Base-by-base conservation (phyloP, 2,113 vertebrate genomes). In the Ceyx margarethae region DNA sequence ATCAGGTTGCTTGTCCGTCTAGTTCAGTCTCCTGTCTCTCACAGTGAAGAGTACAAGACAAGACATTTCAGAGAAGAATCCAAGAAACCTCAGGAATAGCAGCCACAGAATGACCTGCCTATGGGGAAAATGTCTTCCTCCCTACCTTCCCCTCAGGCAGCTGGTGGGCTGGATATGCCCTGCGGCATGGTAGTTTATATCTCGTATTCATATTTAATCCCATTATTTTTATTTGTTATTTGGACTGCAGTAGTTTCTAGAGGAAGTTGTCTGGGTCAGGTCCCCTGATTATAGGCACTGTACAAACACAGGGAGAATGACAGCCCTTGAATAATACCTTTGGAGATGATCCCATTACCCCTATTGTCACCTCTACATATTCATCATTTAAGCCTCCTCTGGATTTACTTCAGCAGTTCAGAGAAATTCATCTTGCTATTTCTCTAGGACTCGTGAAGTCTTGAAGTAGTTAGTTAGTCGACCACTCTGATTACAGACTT, bases 181-280 rank as follows among this genome's bases (percentile, higher is more conserved):
- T 94, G 81, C 10, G 69, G 96, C 94, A 54, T 29, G n/a, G 74
- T n/a, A 68, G n/a, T 6, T 95, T 65, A 13, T 67, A 87, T 67
- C 81, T 77, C 4, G 0, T 92, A 85, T 91, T 94, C 92, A 87
- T 82, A 92, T 96, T 96, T 96, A 94, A 94, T 95, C 89, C 81
- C 61, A 80, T 95, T 95, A 85, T 94, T 96, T 96, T 95, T 91
- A 89, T 96, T 96, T 96, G 87, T 95, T 96, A 74, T 90, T 91
- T 95, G 81, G 72, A 81, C 91, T 80, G 94, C 60, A 31, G 87
- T 81, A 45, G 16, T 85, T 89, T 40, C 89, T 50, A 33, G 78
- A 93, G 75, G 40, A 85, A 91, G 91, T 75, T 91, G 89, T 57
- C 87, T 92, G 89, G 92, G 92, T 94, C 96, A 93, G 61, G 87